Percentiles rank a stretch among this genome's conserved stretches.
phyloP scores from a whole-genome alignment of 2,888 invertebrate species.

The Scelioninae gen. 2 region DNA sequence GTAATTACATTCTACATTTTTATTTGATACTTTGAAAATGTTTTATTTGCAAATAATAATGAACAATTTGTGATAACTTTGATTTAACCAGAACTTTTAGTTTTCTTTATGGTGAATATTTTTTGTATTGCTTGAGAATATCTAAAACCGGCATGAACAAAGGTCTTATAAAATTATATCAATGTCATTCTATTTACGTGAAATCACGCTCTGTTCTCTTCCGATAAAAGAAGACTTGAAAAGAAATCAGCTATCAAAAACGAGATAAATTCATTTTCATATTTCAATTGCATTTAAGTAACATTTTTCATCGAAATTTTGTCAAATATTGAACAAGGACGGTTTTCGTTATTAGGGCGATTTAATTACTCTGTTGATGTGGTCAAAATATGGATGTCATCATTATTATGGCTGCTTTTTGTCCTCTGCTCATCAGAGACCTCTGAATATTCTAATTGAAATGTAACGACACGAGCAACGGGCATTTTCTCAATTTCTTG shows the following conservation, averaged over 20 bases:
- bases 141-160: not conserved
- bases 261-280: not conserved
- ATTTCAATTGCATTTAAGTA: too few relatives aligned
- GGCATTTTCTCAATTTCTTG: too few relatives aligned
- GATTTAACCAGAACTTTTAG: too few relatives aligned
- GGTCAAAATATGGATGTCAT: conserved; percentile 11
- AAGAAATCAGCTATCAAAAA: not conserved
- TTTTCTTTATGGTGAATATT: too few relatives aligned
- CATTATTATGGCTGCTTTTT: conserved; percentile 18
- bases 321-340: conserved; percentile 8
- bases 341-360: conserved; percentile 12
- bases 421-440: conserved; percentile 2
- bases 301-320: too few relatives aligned
- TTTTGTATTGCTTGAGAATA: not conserved
- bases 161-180: conserved; percentile 1
- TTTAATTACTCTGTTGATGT: conserved; percentile 30
- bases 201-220: conserved; percentile 7
- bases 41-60: too few relatives aligned
- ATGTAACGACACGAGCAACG: conserved; percentile 20
- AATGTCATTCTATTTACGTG: conserved; percentile 8
- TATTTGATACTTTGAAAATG: too few relatives aligned
- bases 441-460: conserved; percentile 36
- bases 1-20: too few relatives aligned
- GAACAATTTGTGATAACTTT: too few relatives aligned
- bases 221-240: not conserved